Conservation (phyloP, 2,797 vertebrate species). For the Pogonophryne albipinna region DNA sequence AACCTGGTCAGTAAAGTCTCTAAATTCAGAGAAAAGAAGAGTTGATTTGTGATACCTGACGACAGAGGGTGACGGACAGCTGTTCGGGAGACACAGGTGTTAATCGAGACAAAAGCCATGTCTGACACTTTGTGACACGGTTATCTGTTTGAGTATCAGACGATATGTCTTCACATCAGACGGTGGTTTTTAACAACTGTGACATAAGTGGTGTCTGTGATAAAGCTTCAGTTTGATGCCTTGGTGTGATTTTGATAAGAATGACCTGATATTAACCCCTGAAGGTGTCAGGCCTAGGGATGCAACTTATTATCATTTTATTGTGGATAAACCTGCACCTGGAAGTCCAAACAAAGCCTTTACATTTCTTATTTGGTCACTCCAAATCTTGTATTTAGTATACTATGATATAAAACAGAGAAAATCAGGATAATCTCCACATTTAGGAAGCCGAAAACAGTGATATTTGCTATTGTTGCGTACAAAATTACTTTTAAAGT, state of each 20-base stretch:
- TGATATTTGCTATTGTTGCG: too few species aligned
- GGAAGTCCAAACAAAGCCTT: too few species aligned
- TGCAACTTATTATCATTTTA: too few species aligned
- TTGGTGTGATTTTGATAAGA: not conserved
- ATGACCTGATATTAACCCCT: not conserved
- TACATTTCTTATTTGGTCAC: too few species aligned
- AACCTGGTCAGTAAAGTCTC: not conserved
- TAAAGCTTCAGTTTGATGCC: conserved; percentile 1
- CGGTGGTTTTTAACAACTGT: not conserved
- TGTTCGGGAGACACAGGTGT: not conserved
- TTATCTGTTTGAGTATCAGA: conserved; percentile 27
- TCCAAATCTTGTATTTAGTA: too few species aligned
- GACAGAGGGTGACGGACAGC: conserved; percentile 39
- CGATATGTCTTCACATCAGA: not conserved
- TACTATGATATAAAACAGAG: too few species aligned
- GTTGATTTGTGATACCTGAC: conserved; percentile 30
- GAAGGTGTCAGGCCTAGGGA: not conserved
- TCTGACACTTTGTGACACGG: conserved; percentile 19
- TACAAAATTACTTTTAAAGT: too few species aligned
- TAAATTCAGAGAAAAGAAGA: not conserved
- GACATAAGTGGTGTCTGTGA: not conserved
- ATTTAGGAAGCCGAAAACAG: too few species aligned
- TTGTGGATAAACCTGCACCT: too few species aligned
- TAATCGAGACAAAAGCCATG: conserved; percentile 23
- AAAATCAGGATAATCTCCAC: too few species aligned